Percentiles rank a stretch among this genome's conserved stretches.
These are phyloP conservation scores for Capreolus pygargus DNA, from an alignment of 2,113 vertebrate genomes.

Conservation along the genomic window DNA sequence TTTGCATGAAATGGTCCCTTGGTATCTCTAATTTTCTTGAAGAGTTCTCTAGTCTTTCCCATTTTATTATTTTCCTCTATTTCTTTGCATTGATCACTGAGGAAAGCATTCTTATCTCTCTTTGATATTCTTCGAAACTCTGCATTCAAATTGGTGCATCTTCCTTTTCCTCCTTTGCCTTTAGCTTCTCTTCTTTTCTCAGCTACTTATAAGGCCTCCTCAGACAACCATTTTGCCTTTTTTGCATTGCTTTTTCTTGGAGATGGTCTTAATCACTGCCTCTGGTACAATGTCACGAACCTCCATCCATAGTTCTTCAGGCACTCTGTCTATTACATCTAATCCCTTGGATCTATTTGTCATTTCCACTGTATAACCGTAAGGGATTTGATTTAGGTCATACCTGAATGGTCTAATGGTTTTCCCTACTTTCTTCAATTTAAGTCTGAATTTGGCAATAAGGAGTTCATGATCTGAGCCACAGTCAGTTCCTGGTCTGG, in stretches of 20 bases:
- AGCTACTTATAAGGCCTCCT: not conserved
- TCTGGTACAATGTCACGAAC: not conserved
- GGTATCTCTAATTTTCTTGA: not conserved
- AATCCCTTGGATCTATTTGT: not conserved
- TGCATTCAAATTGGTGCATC: not conserved
- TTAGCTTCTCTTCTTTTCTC: not conserved
- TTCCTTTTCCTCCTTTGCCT: not conserved
- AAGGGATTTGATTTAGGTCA: not conserved
- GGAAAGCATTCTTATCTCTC: not conserved
- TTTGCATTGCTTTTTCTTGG: not conserved
- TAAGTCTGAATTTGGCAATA: not conserved
- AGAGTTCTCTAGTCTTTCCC: not conserved
- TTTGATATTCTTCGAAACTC: not conserved
- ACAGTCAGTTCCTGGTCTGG: not conserved
- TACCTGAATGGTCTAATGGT: not conserved
- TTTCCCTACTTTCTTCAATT: not conserved
- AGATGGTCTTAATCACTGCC: not conserved
- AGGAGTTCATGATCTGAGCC: not conserved
- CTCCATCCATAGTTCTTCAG: not conserved
- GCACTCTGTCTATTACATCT: not conserved
- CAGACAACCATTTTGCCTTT: not conserved
- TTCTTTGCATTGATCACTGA: not conserved
- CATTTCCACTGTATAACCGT: not conserved
- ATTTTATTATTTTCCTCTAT: not conserved
- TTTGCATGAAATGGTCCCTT: not conserved